Percentiles rank a stretch among this genome's conserved stretches.
phyloP scores from a whole-genome alignment of 2,113 vertebrate species.

The Ochotona princeps region DNA sequence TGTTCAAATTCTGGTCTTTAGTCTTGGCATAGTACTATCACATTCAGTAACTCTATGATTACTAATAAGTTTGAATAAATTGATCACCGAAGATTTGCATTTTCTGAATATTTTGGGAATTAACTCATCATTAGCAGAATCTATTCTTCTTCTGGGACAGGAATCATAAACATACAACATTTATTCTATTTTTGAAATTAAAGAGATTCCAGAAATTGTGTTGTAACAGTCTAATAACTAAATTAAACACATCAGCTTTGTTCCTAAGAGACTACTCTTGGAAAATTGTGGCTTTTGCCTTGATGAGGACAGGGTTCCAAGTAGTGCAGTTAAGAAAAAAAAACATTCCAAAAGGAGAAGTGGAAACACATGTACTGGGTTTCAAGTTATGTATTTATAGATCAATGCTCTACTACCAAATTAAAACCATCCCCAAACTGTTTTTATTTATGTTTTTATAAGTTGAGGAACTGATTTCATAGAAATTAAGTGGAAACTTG shows the following conservation, averaged over 20 bases:
- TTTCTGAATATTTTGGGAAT: background rate
- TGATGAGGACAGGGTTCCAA: background rate
- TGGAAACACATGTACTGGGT: conserved; percentile 29
- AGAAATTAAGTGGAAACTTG: conserved; percentile 45
- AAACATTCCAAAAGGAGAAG: conserved; percentile 43
- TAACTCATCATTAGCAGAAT: background rate
- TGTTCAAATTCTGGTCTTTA: background rate
- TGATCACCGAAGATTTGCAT: conserved; percentile 5
- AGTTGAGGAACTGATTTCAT: conserved; percentile 57
- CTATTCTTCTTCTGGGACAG: background rate
- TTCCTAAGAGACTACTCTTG: background rate
- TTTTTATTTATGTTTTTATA: background rate
- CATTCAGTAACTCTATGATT: background rate
- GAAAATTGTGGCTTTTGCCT: background rate
- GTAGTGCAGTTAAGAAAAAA: background rate
- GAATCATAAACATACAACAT: background rate
- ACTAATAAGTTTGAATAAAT: background rate
- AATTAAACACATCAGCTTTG: background rate
- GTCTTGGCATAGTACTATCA: background rate
- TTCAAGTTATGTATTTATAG: conserved; percentile 31
- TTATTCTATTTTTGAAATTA: background rate
- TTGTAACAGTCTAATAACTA: background rate
- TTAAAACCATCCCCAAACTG: conserved; percentile 48
- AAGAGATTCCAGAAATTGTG: background rate
- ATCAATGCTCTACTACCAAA: conserved; percentile 6